A percentile compares a stretch with the other conserved stretches of the same genome.
Evolutionary conservation across 2,888 invertebrate genomes (phyloP).

Genomic region (Keiferia lycopersicella): DNA sequence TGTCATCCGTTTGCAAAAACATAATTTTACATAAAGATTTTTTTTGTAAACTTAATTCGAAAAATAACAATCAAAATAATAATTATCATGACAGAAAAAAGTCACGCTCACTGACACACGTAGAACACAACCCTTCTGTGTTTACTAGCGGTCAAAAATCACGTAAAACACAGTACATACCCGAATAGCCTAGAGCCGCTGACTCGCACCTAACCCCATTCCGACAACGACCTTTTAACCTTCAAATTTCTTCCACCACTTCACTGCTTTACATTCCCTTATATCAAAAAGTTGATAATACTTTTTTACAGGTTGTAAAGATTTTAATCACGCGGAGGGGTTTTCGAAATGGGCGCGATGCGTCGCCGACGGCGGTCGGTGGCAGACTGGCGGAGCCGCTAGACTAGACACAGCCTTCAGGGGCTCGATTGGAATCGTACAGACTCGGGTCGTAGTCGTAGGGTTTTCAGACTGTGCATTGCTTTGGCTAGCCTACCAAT

Average conservation of each 20-base stretch:
- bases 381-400: not conserved
- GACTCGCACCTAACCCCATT: slow-evolving; percentile 54
- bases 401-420: not conserved
- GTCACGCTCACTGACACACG: not conserved
- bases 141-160: slow-evolving; percentile 4
- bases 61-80: too few relatives aligned
- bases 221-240: slow-evolving; percentile 35
- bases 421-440: slow-evolving; percentile 6
- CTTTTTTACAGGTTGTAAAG: slow-evolving; percentile 25
- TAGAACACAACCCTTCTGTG: not conserved
- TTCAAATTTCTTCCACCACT: slow-evolving; percentile 46
- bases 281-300: slow-evolving; percentile 59
- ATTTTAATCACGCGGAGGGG: slow-evolving; percentile 40
- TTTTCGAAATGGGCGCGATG: slow-evolving; percentile 26
- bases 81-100: too few relatives aligned
- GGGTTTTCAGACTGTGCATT: not conserved
- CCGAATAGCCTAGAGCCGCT: slow-evolving; percentile 49
- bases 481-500: slow-evolving; percentile 7
- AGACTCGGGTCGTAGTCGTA: not conserved
- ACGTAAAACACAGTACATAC: slow-evolving; percentile 36
- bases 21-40: too few relatives aligned
- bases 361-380: slow-evolving; percentile 43
- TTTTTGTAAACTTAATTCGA: too few relatives aligned
- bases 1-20: too few relatives aligned
- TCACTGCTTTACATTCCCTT: slow-evolving; percentile 41